Evolutionary conservation across 2,888 invertebrate species (phyloP), one percentile per base, ranked within the genome.

Genomic region (Deilephila elpenor): DNA sequence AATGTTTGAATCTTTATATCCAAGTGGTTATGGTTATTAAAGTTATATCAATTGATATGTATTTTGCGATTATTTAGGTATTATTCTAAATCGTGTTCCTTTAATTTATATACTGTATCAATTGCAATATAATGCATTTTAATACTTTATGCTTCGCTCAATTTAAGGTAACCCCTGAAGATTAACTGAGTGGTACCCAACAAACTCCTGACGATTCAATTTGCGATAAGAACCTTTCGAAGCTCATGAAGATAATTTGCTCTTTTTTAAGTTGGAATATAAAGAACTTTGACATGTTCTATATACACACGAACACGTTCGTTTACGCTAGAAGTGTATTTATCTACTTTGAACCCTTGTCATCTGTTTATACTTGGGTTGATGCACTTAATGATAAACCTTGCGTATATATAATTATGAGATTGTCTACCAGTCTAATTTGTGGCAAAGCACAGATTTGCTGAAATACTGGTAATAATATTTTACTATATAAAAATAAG

Each of bases 141-240:
- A 51, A 44, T 61, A 34, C 34, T 34, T 51, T 29, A 25, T 53
- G n/a, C 62, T 34, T 32, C 20, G 74, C 72, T 71, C 32, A 74
- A 74, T 44, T 29, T 71, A 37, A 75, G 71, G 71, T 71, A 53
- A 62, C 72, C 64, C 62, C 72, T 59, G 61, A 72, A 67, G 59
- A 37, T 67, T 64, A 67, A 72, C 72, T 25, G 25, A 59, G 64
- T 53, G 71, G n/a, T 29, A 34, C 37, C 20, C n/a, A 64, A 34
- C 64, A 72, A 72, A 59, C 72, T 72, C 56, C 72, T 72, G 72
- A 77, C 76, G 78, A 81, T 83, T 83, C 78, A 78, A 82, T 83
- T 81, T 82, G 70, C 44, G 76, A 81, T 81, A 79, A 79, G 74
- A 78, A 71, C 73, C 62, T 73, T 73, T 60, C 61, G 73, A 76